Evolutionary conservation across 2,888 invertebrate genomes (phyloP), one percentile per base, ranked within the genome.

Genomic region (Drosophila imparisetae): DNA sequence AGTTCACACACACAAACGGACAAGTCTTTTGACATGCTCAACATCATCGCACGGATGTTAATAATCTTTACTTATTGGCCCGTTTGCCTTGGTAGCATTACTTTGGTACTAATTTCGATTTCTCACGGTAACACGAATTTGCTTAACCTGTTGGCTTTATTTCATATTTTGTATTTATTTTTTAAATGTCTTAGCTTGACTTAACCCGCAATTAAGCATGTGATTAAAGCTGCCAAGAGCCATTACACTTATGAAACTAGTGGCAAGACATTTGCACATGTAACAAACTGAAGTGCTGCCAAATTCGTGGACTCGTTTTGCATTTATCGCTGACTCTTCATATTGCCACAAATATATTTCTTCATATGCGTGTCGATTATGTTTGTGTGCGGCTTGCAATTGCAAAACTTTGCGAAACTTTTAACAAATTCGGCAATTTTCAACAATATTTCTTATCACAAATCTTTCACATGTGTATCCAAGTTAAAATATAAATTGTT

Each of bases 231-330:
- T 21, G 42, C 21, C 29, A 40, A 38, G 5, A 40, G 40, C 21
- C 40, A 21, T 57, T 42, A 21, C 57, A 40, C 32, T 42, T 57
- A 24, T 42, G 57, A 42, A 57, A 57, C 57, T 15, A 1, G 30
- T 29, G 15, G 13, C n/a, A 21, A 40, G 21, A 30, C 29, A 30
- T 15, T 40, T 30, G 15, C 21, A 40, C 57, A 57, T 57, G 29
- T 15, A 42, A 24, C 29, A 21, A 30, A 30, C 30, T 30, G 29
- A 21, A 21, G 21, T 57, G 57, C 40, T 30, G 40, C 57, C 40
- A 57, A 42, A 57, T 21, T 24, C 18, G 42, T 30, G 13, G 38
- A 40, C 38, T n/a, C 7, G 40, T 57, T 54, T 54, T 10, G n/a
- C 29, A 30, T 52, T 36, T 54, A 30, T 40, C 8, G 55, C 55